Evolutionary conservation across 2,888 invertebrate genomes (phyloP).

Genomic region (Torymus aiolomorphi): DNA sequence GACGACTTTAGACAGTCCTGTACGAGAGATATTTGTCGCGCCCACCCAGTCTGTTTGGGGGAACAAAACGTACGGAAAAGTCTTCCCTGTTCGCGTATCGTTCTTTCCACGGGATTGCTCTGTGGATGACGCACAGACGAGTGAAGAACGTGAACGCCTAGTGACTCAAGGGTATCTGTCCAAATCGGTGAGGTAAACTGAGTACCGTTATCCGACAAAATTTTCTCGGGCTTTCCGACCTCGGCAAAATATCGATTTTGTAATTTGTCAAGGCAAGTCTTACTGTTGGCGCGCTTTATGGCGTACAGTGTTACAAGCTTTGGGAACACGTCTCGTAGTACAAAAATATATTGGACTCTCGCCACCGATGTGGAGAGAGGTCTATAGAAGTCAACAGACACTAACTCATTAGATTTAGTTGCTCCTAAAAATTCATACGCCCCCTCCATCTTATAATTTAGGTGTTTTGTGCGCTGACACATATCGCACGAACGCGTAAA

Average conservation of each 20-base stretch:
- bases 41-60: constrained; percentile 51
- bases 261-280: constrained; percentile 22
- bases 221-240: constrained; percentile 4
- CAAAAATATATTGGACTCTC: constrained; percentile 41
- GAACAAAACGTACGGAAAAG: constrained; percentile 53
- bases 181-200: constrained; percentile 34
- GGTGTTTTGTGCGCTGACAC: constrained; percentile 16
- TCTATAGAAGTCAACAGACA: constrained; percentile 40
- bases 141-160: constrained; percentile 12
- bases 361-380: neutral
- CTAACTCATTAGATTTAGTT: neutral
- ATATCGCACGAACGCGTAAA: constrained; percentile 6
- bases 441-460: constrained; percentile 22
- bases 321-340: constrained; percentile 15
- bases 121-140: constrained; percentile 58
- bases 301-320: constrained; percentile 31
- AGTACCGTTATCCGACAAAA: constrained; percentile 33
- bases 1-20: constrained; percentile 14
- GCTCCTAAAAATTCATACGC: neutral
- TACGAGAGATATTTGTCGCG: neutral
- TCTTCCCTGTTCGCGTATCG: constrained; percentile 56
- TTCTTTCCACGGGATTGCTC: constrained; percentile 56
- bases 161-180: neutral
- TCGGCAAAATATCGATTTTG: constrained; percentile 7
- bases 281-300: constrained; percentile 27